Evolutionary conservation across 1,140 invertebrate genomes (phyloP).

Genomic region (Caenorhabditis inopinata): DNA sequence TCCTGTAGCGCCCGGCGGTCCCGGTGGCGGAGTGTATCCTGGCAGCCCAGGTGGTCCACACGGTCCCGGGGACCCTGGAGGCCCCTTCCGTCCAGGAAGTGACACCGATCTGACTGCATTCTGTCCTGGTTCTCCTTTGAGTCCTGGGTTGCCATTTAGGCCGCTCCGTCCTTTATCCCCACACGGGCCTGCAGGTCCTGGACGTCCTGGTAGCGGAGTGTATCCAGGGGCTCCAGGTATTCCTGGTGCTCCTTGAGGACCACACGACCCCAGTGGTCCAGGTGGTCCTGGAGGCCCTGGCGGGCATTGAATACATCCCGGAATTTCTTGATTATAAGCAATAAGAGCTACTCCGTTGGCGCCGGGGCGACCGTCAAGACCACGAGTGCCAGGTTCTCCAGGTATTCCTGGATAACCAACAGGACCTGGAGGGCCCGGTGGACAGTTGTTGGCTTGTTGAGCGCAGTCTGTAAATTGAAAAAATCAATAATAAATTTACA

Average conservation of each 20-base stretch:
- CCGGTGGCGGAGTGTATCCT: too few species aligned
- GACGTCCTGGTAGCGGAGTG: slow-evolving; percentile 26
- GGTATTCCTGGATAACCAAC: slow-evolving; percentile 38
- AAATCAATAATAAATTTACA: not conserved
- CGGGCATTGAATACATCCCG: not conserved
- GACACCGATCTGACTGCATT: too few species aligned
- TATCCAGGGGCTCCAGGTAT: slow-evolving; percentile 30
- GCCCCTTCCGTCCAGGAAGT: not conserved
- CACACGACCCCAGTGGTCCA: slow-evolving; percentile 18
- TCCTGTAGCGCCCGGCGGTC: too few species aligned
- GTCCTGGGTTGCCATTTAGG: too few species aligned
- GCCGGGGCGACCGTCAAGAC: slow-evolving; percentile 41
- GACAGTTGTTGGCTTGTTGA: slow-evolving; percentile 36
- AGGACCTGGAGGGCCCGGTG: slow-evolving; percentile 45
- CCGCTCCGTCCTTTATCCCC: too few species aligned
- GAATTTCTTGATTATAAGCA: not conserved
- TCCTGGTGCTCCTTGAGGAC: slow-evolving; percentile 17
- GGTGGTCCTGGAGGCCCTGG: slow-evolving; percentile 26
- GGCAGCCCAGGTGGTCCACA: not conserved
- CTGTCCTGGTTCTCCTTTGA: not conserved
- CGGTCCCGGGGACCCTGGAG: slow-evolving; percentile 34
- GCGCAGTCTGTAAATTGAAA: slow-evolving; percentile 38
- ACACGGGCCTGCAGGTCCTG: not conserved
- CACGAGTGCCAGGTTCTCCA: slow-evolving; percentile 43
- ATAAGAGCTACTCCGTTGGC: slow-evolving; percentile 17